Base-by-base conservation (phyloP, 2,113 vertebrate species). In the Grantiella picta region DNA sequence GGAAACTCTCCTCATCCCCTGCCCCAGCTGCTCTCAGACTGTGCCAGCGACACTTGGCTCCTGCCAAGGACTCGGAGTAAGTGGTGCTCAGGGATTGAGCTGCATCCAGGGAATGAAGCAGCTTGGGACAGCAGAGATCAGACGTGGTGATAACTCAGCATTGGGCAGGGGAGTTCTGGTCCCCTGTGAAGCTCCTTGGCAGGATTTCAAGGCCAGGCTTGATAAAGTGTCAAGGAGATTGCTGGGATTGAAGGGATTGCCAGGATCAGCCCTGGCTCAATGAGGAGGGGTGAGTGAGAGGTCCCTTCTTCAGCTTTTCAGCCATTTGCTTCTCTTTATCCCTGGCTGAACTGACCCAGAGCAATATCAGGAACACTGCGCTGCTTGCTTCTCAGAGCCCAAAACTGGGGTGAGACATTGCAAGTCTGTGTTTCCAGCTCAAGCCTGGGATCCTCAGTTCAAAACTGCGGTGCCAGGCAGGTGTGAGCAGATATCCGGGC, bases 41-140 rank as follows among this genome's bases (percentile, higher is more conserved):
- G 1, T 3, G 25, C 40, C 54, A 2, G 17, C 0, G 0, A 52
- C n/a, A 3, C 28, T 36, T 52, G 3, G 5, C 40, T 36, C 3
- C 79, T 54, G 68, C 73, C 54, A 5, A 24, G 49, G 59, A 20
- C 47, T 53, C 0, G 0, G 63, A 16, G 10, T 10, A 13, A 22
- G 44, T 3, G 17, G 24, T 0, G 0, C 18, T 1, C 20, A 19
- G 52, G 63, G 28, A 6, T 33, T 11, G 36, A 60, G 47, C 68
- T 70, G 75, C 45, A 72, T 44, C 49, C n/a, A n/a, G n/a, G 49
- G 66, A 31, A 42, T 21, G 11, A 21, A 25, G 40, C n/a, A 18
- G 24, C 44, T 56, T 24, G 8, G 29, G 1, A 45, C 35, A 15
- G 53, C 25, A 77, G 72, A n/a, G 73, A 8, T 23, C 2, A 52